Base-by-base conservation (phyloP, 2,888 invertebrate species). In the Eumacrocentrus americanus region DNA sequence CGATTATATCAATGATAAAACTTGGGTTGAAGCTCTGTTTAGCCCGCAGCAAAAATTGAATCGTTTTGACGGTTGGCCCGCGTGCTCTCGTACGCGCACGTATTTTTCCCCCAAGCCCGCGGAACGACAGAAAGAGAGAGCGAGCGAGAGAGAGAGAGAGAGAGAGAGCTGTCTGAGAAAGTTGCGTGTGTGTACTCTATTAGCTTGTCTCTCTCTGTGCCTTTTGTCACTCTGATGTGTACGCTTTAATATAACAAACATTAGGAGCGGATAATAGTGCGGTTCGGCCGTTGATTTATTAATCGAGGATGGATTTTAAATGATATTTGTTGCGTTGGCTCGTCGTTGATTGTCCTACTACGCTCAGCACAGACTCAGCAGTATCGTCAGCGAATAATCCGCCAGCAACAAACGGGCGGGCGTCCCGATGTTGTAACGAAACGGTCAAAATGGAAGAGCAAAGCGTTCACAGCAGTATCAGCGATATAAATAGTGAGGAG, bases 401-500 rank as follows among this genome's bases (percentile, higher is more conserved):
- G 38, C 47, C 37, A 35, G 29, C 16, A 54, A 38, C 48, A 47
- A 59, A 55, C 61, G 63, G 58, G 60, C 54, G 51, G 60, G 63
- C 60, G 66, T 68, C 65, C 69, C 70, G 72, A 75, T 75, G 69
- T 72, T 74, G 74, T 77, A 78, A 78, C 75, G 70, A 68, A 60
- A 69, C 73, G 72, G 76, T 76, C 78, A 80, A 80, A 79, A 80
- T 80, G 80, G 80, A 80, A 77, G 80, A 79, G 75, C 78, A 73
- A 72, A 78, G 76, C 72, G 77, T 78, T 72, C 77, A 78, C 70
- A 76, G 79, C 73, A 79, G 78, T 75, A 79, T 77, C 75, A 80
- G 78, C 73, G 80, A 80, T 79, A 80, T 80, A 79, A 80, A 80
- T 80, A 80, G 79, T 78, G 80, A 80, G 72, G 80, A 79, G 70